Conservation (phyloP, 2,797 vertebrate genomes). For the Capromys pilorides region DNA sequence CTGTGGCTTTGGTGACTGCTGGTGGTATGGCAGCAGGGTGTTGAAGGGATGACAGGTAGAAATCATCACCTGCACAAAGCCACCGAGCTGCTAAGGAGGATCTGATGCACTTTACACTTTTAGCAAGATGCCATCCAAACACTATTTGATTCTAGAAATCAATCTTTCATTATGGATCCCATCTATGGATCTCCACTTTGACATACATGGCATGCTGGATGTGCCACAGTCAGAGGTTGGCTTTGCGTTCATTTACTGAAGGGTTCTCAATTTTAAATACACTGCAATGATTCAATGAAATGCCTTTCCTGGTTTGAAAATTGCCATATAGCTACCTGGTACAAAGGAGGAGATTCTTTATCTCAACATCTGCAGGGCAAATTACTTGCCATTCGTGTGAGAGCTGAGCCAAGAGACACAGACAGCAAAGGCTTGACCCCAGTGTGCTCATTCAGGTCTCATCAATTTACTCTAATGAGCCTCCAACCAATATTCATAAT, state of each 20-base stretch:
- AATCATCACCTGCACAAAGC: conserved; percentile 63
- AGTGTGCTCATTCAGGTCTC: neutral
- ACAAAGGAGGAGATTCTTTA: neutral
- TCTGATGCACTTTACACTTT: conserved; percentile 70
- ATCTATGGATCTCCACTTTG: conserved; percentile 57
- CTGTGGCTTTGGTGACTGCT: conserved; percentile 55
- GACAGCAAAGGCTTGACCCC: neutral
- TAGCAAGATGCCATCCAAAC: conserved; percentile 81
- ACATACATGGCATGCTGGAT: conserved; percentile 36
- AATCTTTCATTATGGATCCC: conserved; percentile 75
- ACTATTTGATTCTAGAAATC: conserved; percentile 78
- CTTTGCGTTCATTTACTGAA: neutral
- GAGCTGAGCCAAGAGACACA: neutral
- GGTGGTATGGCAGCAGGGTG: neutral
- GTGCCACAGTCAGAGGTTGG: neutral
- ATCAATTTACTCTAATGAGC: neutral
- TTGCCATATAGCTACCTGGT: neutral
- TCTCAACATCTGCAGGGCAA: neutral
- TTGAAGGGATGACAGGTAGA: neutral
- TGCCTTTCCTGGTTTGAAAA: neutral
- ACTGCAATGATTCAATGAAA: neutral
- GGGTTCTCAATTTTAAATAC: neutral
- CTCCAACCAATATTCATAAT: neutral
- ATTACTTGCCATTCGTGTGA: neutral
- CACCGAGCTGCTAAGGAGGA: conserved; percentile 74